Base-by-base conservation (phyloP, 2,113 vertebrate species). In the Thamnaconus septentrionalis region DNA sequence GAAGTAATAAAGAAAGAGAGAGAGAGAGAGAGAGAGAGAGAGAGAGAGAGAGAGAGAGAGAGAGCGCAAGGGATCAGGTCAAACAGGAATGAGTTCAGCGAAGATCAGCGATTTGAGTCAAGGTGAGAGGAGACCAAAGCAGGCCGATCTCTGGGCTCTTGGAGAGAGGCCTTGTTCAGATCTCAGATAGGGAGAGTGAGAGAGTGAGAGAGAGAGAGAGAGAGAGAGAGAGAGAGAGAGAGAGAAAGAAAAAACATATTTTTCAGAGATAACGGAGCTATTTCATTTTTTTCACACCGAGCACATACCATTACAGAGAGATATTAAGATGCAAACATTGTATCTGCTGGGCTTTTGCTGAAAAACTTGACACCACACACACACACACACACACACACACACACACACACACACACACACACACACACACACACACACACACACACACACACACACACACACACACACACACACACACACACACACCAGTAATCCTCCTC, bases 91-190 rank as follows among this genome's bases (percentile, higher is more conserved):
- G 55, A 73, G 69, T 78, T 76, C 66, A 73, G 72, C 10, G n/a
- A 76, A 72, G 63, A 79, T 88, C 79, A 77, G 85, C 81, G 69
- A 82, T 87, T 82, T 66, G 69, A 82, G 76, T 65, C 41, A 65
- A 66, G 70, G 67, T 72, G 76, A 81, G 78, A 80, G 77, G 73
- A 81, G 18, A 66, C 42, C 12, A 53, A 31, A 31, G 18, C 18
- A 31, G 18, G 18, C 18, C 18, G 18, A 31, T 31, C 18, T 31
- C 18, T 31, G 18, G 18, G 69, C 63, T 59, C 55, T 64, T 54
- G 8, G 8, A 60, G 69, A 75, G 58, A 64, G 48, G 10, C 71
- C 68, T 57, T 60, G 39, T 18, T 53, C 64, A 76, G 64, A 52
- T 71, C 48, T 54, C 59, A 50, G 66, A 77, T 63, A 45, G 74